Evolutionary conservation across 2,797 vertebrate genomes (phyloP).

Genomic region (Diceros bicornis): DNA sequence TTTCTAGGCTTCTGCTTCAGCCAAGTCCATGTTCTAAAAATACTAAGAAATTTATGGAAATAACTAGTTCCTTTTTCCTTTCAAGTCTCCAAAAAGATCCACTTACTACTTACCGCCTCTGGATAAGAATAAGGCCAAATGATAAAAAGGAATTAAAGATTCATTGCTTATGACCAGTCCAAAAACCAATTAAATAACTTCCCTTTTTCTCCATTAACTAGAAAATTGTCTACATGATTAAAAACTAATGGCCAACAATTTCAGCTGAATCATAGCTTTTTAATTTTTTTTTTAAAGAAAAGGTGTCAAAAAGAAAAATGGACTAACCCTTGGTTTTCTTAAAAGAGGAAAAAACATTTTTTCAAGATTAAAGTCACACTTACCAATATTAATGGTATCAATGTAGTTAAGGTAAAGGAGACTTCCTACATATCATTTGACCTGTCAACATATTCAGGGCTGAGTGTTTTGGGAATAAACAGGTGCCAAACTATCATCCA

Average conservation of each 20-base stretch:
- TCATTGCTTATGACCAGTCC: background rate
- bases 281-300: constrained; percentile 34
- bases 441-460: background rate
- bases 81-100: background rate
- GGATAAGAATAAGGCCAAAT: constrained; percentile 40
- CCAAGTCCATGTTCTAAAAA: background rate
- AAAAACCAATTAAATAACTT: constrained; percentile 66
- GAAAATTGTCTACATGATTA: constrained; percentile 57
- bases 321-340: constrained; percentile 66
- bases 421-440: background rate
- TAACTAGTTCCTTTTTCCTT: background rate
- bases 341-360: constrained; percentile 26
- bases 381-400: background rate
- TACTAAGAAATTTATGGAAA: constrained; percentile 11
- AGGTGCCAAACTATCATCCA: background rate
- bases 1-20: background rate
- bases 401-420: background rate
- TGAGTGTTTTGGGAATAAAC: background rate
- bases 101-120: constrained; percentile 10
- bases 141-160: constrained; percentile 57
- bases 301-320: constrained; percentile 61
- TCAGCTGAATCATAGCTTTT: constrained; percentile 35
- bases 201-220: constrained; percentile 47
- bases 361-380: constrained; percentile 28
- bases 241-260: constrained; percentile 54